Conservation (phyloP, 30 jellyfish, hydroid and myxozoan species). For the Mastigias papua region DNA sequence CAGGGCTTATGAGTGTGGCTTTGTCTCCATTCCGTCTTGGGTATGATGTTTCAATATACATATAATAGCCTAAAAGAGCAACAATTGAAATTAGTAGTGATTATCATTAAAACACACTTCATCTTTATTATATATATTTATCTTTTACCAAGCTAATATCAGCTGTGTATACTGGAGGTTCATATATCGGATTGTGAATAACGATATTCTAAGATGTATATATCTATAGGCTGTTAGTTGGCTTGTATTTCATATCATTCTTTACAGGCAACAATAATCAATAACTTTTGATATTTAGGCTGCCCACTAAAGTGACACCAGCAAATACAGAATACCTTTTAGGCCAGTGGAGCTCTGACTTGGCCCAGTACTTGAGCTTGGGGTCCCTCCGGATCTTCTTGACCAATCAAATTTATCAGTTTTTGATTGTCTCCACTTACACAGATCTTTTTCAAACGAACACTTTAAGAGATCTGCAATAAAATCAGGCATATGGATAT, state of each 20-base stretch:
- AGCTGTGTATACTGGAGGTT: too few relatives aligned
- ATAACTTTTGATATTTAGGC: background rate
- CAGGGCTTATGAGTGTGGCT: constrained; percentile 60
- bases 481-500: too few relatives aligned
- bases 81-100: background rate
- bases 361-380: constrained; percentile 47
- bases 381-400: constrained; percentile 46
- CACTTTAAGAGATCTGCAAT: constrained; percentile 17
- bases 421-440: constrained; percentile 64
- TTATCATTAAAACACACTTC: background rate
- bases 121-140: too few relatives aligned
- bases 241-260: background rate
- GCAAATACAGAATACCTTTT: background rate
- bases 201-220: too few relatives aligned
- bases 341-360: constrained; percentile 42
- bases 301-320: background rate
- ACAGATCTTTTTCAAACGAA: constrained; percentile 31
- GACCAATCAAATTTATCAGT: constrained; percentile 67
- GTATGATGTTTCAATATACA: constrained; percentile 65
- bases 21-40: constrained; percentile 56
- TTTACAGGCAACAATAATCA: background rate
- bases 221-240: background rate
- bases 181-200: too few relatives aligned
- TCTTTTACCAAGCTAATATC: background rate
- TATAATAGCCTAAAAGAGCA: constrained; percentile 28